These are phyloP conservation scores for Buathra laborator DNA, from an alignment of 2,888 invertebrate genomes.

Conservation along the genomic window DNA sequence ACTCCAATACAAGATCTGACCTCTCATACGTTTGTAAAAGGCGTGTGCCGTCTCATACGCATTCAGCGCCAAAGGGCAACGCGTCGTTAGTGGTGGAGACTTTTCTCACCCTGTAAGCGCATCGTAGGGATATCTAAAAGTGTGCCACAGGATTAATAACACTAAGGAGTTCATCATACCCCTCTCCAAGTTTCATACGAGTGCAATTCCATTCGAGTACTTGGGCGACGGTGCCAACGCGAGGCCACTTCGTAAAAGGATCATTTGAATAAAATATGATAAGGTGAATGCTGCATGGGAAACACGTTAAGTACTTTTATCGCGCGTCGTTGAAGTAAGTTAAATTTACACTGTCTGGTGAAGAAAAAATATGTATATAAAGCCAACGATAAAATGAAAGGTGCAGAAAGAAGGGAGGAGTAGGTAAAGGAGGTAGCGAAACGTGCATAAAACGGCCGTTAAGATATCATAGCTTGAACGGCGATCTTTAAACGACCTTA, in stretches of 20 bases:
- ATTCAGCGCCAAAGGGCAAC: no score
- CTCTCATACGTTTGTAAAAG: no score
- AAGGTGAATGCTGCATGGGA: neutral
- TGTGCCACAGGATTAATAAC: neutral
- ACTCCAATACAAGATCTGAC: no score
- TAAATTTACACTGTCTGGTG: slow-evolving; percentile 2
- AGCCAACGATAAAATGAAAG: slow-evolving; percentile 1
- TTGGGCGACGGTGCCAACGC: neutral
- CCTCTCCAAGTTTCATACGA: neutral
- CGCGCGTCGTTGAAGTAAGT: slow-evolving; percentile 3
- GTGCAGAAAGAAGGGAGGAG: neutral
- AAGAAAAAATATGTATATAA: neutral
- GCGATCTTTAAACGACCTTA: neutral
- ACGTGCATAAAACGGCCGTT: slow-evolving; percentile 10
- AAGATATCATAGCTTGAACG: slow-evolving; percentile 3
- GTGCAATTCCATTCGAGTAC: neutral
- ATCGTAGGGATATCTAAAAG: no score
- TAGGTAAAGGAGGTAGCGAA: neutral
- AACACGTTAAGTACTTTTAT: neutral
- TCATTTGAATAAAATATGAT: slow-evolving; percentile 9
- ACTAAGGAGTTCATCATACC: neutral
- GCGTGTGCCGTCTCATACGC: no score
- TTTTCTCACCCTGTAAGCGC: no score
- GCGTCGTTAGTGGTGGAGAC: no score
- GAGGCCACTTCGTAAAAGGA: neutral